These are phyloP conservation scores for Thymelicus lineola DNA, from an alignment of 2,888 invertebrate species.

Conservation along the genomic window DNA sequence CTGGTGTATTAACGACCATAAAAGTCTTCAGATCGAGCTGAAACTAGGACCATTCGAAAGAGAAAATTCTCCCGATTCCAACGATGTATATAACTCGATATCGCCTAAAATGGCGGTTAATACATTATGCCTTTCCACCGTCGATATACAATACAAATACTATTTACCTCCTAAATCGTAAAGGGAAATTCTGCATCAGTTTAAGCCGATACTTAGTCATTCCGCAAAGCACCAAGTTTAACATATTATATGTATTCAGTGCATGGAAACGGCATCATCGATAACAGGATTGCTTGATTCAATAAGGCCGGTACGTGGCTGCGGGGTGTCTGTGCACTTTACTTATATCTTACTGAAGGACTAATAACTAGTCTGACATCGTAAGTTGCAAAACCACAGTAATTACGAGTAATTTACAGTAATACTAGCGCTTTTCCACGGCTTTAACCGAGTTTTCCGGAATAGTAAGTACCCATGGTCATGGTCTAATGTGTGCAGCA, in stretches of 20 bases:
- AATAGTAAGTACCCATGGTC: no score
- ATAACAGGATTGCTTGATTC: conserved; percentile 29
- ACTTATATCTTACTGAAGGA: background rate
- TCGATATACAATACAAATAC: no score
- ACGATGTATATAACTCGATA: no score
- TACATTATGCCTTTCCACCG: no score
- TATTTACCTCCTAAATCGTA: background rate
- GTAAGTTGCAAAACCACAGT: background rate
- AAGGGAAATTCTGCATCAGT: background rate
- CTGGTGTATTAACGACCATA: no score
- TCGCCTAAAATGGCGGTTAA: no score
- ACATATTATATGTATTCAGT: conserved; percentile 15
- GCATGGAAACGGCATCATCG: conserved; percentile 4
- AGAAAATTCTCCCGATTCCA: no score
- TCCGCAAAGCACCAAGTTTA: conserved; percentile 5
- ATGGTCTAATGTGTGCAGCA: no score
- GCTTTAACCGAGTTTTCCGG: no score
- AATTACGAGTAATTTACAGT: background rate
- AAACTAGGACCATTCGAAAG: no score
- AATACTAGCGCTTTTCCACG: no score
- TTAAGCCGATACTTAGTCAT: background rate
- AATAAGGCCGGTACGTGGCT: conserved; percentile 20
- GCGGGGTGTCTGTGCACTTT: conserved; percentile 4
- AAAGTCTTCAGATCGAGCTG: no score
- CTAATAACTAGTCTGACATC: background rate